These are phyloP conservation scores for Chamaedrilus cognettii DNA, from an alignment of 2,888 invertebrate genomes.

Conservation along the genomic window DNA sequence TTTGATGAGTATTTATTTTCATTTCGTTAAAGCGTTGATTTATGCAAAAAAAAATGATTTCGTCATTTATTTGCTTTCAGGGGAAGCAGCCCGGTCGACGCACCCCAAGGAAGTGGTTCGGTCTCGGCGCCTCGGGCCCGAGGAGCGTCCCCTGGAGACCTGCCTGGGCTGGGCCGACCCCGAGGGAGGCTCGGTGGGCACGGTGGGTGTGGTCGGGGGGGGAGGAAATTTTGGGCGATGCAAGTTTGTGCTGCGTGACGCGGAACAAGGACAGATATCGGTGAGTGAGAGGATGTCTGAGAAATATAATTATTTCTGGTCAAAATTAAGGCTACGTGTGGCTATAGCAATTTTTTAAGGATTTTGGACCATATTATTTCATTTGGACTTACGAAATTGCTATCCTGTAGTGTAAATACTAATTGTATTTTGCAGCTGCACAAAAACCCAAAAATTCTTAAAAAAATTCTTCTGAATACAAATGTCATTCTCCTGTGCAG, in stretches of 20 bases:
- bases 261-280: constrained; percentile 65
- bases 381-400: too few relatives aligned
- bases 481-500: constrained; percentile 26
- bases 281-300: constrained; percentile 49
- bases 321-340: too few relatives aligned
- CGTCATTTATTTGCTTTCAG: neutral
- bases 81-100: neutral
- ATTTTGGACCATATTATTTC: too few relatives aligned
- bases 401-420: too few relatives aligned
- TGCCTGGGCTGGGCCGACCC: constrained; percentile 61
- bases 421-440: too few relatives aligned
- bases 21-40: neutral
- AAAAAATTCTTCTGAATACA: too few relatives aligned
- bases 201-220: constrained; percentile 40
- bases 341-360: too few relatives aligned
- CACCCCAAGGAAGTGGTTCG: neutral
- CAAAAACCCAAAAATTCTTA: too few relatives aligned
- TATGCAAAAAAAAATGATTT: neutral
- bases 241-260: constrained; percentile 65
- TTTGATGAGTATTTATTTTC: neutral
- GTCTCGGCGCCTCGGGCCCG: constrained; percentile 62
- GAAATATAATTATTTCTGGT: neutral
- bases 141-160: constrained; percentile 62
- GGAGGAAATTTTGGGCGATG: constrained; percentile 25
- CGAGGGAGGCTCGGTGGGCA: constrained; percentile 42